Evolutionary conservation across 2,797 vertebrate species (phyloP).

Genomic region (Diceros bicornis): DNA sequence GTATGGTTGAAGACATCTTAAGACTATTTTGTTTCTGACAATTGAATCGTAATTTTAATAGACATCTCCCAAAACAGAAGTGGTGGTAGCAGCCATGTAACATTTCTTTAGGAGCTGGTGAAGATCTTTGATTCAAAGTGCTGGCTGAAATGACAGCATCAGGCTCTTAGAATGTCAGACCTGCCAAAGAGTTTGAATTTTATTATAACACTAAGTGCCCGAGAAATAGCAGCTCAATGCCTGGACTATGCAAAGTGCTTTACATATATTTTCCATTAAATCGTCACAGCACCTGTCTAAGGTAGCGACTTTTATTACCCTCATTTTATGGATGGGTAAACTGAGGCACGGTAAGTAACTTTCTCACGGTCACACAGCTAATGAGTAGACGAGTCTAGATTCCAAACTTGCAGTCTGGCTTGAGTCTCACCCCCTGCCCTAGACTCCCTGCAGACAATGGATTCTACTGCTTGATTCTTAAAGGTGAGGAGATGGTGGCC

Average conservation of each 20-base stretch:
- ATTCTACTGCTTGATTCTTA: neutral
- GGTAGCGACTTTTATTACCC: neutral
- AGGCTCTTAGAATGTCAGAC: conserved; percentile 69
- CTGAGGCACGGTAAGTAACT: conserved; percentile 13
- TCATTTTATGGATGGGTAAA: conserved; percentile 26
- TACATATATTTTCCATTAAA: neutral
- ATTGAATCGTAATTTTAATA: conserved; percentile 82
- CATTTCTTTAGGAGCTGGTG: conserved; percentile 76
- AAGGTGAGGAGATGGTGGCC: neutral
- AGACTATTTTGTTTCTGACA: conserved; percentile 85
- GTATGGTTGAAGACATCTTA: conserved; percentile 81
- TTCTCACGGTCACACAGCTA: conserved; percentile 48
- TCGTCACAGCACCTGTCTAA: neutral
- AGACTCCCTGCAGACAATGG: neutral
- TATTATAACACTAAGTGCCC: conserved; percentile 69
- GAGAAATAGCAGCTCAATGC: conserved; percentile 43
- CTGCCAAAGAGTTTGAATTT: conserved; percentile 71
- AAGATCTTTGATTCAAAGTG: conserved; percentile 78
- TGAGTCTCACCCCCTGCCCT: neutral
- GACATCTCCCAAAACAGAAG: conserved; percentile 81
- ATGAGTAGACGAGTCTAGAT: neutral
- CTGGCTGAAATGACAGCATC: conserved; percentile 69
- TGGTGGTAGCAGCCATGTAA: conserved; percentile 70
- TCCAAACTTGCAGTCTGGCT: neutral
- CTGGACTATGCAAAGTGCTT: neutral